phyloP scores from a whole-genome alignment of 2,797 vertebrate genomes.

The Neoniphon sammara region DNA sequence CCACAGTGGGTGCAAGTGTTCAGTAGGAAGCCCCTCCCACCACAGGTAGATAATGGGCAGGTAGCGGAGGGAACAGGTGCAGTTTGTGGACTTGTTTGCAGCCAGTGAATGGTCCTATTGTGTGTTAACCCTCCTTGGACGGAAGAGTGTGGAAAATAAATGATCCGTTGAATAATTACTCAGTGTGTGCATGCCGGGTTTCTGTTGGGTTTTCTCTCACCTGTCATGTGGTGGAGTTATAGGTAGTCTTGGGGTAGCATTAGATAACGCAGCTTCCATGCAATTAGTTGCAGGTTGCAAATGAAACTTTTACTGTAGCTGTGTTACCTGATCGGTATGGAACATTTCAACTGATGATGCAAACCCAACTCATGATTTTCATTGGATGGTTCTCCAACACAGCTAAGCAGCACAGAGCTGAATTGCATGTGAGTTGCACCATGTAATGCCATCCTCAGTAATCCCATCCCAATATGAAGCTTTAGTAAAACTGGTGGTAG shows the following conservation, averaged over 20 bases:
- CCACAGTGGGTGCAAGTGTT: constrained; percentile 55
- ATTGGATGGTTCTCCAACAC: no score
- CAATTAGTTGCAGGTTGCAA: no score
- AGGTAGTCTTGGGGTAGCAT: neutral
- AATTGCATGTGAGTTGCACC: no score
- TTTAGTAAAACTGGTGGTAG: neutral
- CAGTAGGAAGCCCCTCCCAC: constrained; percentile 50
- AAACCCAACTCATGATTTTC: no score
- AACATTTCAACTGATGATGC: no score
- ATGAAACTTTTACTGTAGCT: no score
- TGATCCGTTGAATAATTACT: constrained; percentile 51
- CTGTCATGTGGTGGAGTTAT: neutral
- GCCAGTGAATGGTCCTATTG: constrained; percentile 75
- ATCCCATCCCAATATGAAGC: neutral
- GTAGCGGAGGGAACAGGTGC: constrained; percentile 76
- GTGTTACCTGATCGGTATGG: no score
- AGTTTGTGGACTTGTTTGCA: constrained; percentile 60
- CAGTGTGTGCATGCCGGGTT: constrained; percentile 8
- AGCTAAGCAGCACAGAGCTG: no score
- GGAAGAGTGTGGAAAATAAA: constrained; percentile 47
- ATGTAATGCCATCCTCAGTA: no score
- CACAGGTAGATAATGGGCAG: constrained; percentile 57
- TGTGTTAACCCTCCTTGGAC: constrained; percentile 43
- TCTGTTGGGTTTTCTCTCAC: neutral
- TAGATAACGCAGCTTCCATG: no score